Evolutionary conservation across 2,113 vertebrate genomes (phyloP).

Genomic region (Sphaerodactylus townsendi): DNA sequence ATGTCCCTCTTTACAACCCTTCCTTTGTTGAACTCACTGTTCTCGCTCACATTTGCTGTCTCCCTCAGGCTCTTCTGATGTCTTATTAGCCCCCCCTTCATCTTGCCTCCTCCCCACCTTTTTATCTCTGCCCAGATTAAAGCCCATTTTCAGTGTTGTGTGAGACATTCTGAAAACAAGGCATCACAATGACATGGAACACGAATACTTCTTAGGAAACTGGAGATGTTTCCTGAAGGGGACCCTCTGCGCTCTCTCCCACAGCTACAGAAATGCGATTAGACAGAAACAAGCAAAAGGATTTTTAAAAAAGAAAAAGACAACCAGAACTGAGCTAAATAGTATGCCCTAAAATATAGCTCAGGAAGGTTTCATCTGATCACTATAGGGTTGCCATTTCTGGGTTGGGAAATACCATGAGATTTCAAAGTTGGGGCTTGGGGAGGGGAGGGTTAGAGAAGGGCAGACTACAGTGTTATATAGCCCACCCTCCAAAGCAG

Average conservation of each 20-base stretch:
- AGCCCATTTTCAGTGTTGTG: neutral
- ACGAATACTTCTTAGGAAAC: rapidly evolving
- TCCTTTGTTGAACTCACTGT: neutral
- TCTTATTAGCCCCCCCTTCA: slow-evolving; percentile 16
- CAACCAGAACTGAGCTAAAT: neutral
- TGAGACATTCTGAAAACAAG: neutral
- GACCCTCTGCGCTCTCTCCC: neutral
- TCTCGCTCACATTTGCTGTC: neutral
- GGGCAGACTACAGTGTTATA: too few species aligned
- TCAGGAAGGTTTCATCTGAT: neutral
- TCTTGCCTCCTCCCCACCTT: slow-evolving; percentile 13
- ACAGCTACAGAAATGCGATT: neutral
- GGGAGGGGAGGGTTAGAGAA: too few species aligned
- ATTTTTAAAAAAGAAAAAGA: too few species aligned
- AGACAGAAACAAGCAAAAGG: neutral
- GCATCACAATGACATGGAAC: neutral
- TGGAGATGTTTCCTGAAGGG: neutral
- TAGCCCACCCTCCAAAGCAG: too few species aligned
- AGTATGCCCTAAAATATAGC: too few species aligned
- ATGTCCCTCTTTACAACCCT: neutral
- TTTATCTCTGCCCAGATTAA: slow-evolving; percentile 7
- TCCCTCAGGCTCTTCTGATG: slow-evolving; percentile 12
- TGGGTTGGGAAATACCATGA: too few species aligned
- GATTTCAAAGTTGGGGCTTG: too few species aligned
- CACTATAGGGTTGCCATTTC: too few species aligned